Evolutionary conservation across 2,113 vertebrate genomes (phyloP).

Genomic region (Lepisosteus osseus): DNA sequence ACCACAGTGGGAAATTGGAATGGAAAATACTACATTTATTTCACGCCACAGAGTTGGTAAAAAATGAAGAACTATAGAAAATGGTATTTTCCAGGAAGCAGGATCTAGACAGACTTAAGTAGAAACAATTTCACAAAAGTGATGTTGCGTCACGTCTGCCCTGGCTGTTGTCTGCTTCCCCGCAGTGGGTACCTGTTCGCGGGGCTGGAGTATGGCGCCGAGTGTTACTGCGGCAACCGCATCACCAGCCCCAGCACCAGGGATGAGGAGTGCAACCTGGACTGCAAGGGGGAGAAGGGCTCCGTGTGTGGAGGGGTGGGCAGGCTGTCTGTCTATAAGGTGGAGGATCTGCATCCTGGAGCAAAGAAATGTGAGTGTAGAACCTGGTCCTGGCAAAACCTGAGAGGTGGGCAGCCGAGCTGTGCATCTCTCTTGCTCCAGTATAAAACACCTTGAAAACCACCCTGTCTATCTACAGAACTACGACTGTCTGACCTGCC

Average conservation of each 20-base stretch:
- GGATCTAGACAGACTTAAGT: too few species aligned
- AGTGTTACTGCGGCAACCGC: constrained; percentile 90
- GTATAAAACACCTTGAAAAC: too few species aligned
- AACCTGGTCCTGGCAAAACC: too few species aligned
- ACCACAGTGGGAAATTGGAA: too few species aligned
- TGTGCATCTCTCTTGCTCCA: background rate
- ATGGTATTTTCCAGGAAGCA: too few species aligned
- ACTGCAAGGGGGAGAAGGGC: constrained; percentile 81
- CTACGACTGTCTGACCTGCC: too few species aligned
- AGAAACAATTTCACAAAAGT: too few species aligned
- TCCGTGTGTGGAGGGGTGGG: constrained; percentile 78
- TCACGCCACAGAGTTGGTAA: too few species aligned
- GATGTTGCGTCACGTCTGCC: background rate
- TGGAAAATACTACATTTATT: too few species aligned
- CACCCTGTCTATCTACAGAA: too few species aligned
- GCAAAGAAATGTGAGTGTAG: constrained; percentile 74
- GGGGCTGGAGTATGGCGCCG: constrained; percentile 82
- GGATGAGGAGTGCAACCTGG: constrained; percentile 80
- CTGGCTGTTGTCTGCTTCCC: constrained; percentile 1
- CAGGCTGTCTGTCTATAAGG: constrained; percentile 84
- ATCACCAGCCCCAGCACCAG: constrained; percentile 53
- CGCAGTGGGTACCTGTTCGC: constrained; percentile 83
- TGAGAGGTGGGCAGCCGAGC: background rate
- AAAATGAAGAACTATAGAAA: too few species aligned
- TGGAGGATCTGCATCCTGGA: constrained; percentile 65